A percentile compares a stretch with the other conserved stretches of the same genome.
Conservation (phyloP, 2,888 invertebrate genomes). For the Drosophila prostipennis region DNA sequence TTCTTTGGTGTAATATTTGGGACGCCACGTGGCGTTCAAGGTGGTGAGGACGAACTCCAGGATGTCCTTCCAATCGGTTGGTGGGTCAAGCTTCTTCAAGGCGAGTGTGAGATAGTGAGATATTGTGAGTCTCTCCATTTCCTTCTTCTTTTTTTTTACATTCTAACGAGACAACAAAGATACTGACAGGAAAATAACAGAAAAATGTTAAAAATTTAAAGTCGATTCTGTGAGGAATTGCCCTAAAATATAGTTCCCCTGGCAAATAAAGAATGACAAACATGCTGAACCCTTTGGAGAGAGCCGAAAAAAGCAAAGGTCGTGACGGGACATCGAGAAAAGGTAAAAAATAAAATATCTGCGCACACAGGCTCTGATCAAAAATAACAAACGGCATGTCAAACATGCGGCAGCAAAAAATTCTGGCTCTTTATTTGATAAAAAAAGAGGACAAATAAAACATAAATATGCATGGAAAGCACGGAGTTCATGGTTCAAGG, state of each 20-base stretch:
- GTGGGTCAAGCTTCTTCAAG: conserved; percentile 39
- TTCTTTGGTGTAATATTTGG: conserved; percentile 25
- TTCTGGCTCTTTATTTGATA: conserved; percentile 50
- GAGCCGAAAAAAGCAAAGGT: conserved; percentile 19
- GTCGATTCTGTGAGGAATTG: background rate
- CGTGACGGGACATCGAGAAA: conserved; percentile 8
- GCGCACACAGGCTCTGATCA: conserved; percentile 52
- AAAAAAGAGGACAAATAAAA: conserved; percentile 24
- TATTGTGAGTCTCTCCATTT: conserved; percentile 10
- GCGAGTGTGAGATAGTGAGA: conserved; percentile 23
- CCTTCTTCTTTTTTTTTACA: background rate
- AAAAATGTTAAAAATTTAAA: conserved; percentile 1
- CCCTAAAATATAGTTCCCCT: conserved; percentile 8
- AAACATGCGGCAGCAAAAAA: conserved; percentile 55
- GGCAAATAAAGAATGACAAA: conserved; percentile 34
- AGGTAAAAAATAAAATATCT: conserved; percentile 43
- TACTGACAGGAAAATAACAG: background rate
- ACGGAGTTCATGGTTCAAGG: conserved; percentile 35
- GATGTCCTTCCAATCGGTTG: conserved; percentile 38
- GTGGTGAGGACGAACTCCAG: conserved; percentile 5
- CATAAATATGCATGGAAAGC: conserved; percentile 19
- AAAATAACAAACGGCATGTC: conserved; percentile 75
- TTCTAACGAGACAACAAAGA: background rate
- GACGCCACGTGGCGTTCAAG: conserved; percentile 1
- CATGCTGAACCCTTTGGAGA: conserved; percentile 43